Percentiles rank a stretch among this genome's conserved stretches.
phyloP scores from a whole-genome alignment of 2,888 invertebrate genomes.

The Xanthia icteritia region DNA sequence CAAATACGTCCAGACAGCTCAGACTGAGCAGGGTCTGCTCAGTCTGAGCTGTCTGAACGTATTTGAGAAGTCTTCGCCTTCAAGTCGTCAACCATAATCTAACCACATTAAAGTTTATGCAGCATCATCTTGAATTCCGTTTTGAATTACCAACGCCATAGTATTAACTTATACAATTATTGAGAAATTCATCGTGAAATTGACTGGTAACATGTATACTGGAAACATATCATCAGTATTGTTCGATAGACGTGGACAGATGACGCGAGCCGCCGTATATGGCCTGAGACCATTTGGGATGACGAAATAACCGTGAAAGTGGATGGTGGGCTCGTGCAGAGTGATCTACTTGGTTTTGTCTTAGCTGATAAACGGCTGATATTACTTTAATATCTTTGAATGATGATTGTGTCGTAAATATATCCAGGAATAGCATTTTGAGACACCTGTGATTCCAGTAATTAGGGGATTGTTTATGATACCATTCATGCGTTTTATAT shows the following conservation, averaged over 20 bases:
- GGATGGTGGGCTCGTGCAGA: no score
- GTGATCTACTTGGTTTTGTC: neutral
- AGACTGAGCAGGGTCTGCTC: no score
- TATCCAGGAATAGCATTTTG: neutral
- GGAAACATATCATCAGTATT: neutral
- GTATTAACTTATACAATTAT: neutral
- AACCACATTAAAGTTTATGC: neutral
- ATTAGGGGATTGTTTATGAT: neutral
- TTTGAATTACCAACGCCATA: neutral
- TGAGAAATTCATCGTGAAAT: slow-evolving; percentile 43
- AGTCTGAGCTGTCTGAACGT: no score
- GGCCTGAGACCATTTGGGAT: slow-evolving; percentile 16
- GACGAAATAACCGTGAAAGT: slow-evolving; percentile 17
- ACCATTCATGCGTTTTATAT: neutral
- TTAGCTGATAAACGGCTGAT: neutral
- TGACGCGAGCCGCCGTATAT: slow-evolving; percentile 1
- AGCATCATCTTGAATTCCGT: neutral
- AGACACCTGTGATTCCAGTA: neutral
- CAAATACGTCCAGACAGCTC: neutral
- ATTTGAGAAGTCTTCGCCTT: no score
- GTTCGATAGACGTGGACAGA: slow-evolving; percentile 19
- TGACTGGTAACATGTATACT: neutral
- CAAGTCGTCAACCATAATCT: neutral
- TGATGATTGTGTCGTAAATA: neutral
- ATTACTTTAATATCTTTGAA: neutral